These are phyloP conservation scores for Tetranychus cinnabarinus DNA, from an alignment of 1,140 invertebrate species.

Conservation along the genomic window DNA sequence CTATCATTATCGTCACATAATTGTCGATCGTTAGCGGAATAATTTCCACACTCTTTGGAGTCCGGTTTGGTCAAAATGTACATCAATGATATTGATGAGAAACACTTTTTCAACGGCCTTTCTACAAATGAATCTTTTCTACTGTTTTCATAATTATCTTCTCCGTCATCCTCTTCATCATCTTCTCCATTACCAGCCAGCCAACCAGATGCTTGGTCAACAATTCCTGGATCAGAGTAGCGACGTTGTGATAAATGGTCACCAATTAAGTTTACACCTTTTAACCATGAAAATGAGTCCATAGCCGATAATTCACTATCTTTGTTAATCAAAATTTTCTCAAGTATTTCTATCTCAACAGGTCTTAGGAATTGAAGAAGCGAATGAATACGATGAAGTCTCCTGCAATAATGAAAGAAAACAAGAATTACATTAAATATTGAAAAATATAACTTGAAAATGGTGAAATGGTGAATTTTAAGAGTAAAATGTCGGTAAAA, in stretches of 20 bases:
- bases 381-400: conserved; percentile 4
- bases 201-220: not conserved
- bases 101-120: not conserved
- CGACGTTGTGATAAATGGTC: not conserved
- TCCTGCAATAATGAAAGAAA: not conserved
- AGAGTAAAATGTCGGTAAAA: too few relatives aligned
- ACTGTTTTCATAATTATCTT: not conserved
- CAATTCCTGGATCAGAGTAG: not conserved
- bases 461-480: not conserved
- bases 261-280: not conserved
- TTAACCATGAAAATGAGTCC: not conserved
- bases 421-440: not conserved
- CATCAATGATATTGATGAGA: not conserved
- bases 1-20: not conserved
- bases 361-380: conserved; percentile 3
- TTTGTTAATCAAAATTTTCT: conserved; percentile 8
- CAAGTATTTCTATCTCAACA: conserved; percentile 8
- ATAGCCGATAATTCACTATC: not conserved
- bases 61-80: not conserved
- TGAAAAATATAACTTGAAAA: too few relatives aligned
- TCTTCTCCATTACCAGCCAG: not conserved
- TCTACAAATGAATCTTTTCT: not conserved
- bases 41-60: not conserved
- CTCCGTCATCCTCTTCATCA: not conserved
- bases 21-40: not conserved